Evolutionary conservation across 2,888 invertebrate species (phyloP), one percentile per base, ranked within the genome.

Genomic region (Phyllotreta cruciferae): DNA sequence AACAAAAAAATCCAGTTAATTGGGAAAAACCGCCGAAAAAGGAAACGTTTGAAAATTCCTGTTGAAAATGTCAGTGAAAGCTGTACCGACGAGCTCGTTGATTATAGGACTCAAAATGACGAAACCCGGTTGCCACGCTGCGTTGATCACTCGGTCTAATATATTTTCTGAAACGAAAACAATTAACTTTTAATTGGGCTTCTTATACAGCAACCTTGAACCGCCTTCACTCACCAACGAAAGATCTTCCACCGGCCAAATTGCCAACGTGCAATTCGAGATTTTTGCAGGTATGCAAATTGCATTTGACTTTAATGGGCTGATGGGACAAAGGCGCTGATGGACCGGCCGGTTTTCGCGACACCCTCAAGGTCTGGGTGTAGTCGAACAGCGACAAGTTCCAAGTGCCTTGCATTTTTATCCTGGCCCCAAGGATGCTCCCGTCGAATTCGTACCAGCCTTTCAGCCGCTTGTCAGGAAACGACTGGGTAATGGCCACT

Each of bases 21-120:
- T 70, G 61, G 78, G 83, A 61, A 92, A 86, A 68, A 91, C 85
- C 66, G 85, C 82, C 0, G 89, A 85, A 47, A 93, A 80, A 0
- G 92, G 90, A 78, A 93, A 92, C 77, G 88, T 81, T 67, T 84
- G 84, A 77, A 93, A 93, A 55, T 90, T 88, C 61, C 86, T 86
- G 74, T 88, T 91, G 80, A 92, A 91, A 69, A 93, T 92, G 66
- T 92, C 90, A 0, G 93, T 92, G 79, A 93, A 93, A 5, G 91
- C 93, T 0, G 88, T 89, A 77, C 91, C 90, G 66, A 93, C 92
- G 64, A 93, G 83, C 77, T 93, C 93, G 79, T 93, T 92, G 74
- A 93, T 91, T 54, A 93, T 81, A 0, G 92, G 91, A 65, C 88
- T 84, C 56, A 92, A 85, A 42, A 93, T 82, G 1, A 89, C 87